Conservation (phyloP, 2,113 vertebrate species). For the Pyxicephalus adspersus region DNA sequence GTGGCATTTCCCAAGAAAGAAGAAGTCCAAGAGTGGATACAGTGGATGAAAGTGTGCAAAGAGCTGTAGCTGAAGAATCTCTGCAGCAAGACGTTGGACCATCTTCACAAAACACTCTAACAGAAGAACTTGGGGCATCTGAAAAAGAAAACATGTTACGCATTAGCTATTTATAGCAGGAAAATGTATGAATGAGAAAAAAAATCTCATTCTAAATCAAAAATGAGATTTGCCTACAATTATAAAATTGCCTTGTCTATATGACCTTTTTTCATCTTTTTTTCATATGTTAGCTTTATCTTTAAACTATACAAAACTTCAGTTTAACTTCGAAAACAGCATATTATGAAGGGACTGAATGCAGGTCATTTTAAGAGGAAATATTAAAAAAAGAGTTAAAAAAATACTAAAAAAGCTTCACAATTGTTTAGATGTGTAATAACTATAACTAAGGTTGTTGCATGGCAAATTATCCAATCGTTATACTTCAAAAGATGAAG, state of each 20-base stretch:
- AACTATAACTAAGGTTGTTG: neutral
- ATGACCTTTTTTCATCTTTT: neutral
- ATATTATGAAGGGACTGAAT: neutral
- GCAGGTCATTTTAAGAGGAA: neutral
- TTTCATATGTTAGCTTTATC: neutral
- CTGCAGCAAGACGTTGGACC: conserved; percentile 59
- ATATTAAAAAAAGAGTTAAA: neutral
- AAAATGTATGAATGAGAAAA: neutral
- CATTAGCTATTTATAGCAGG: conserved; percentile 78
- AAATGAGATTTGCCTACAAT: neutral
- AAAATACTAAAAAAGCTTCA: neutral
- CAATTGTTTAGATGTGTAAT: neutral
- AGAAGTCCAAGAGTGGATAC: conserved; percentile 62
- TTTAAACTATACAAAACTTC: neutral
- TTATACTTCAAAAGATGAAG: conserved; percentile 3
- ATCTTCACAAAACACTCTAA: conserved; percentile 67
- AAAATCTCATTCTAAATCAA: neutral
- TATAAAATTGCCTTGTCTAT: neutral
- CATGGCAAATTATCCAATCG: neutral
- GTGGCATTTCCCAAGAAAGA: conserved; percentile 80
- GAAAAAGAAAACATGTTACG: conserved; percentile 72
- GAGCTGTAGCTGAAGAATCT: conserved; percentile 63
- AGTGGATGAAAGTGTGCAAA: conserved; percentile 57
- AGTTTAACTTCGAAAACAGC: neutral
- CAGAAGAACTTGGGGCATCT: conserved; percentile 61